A percentile compares a stretch with the other conserved stretches of the same genome.
These are phyloP conservation scores for Dicrostonyx torquatus DNA, from an alignment of 2,797 vertebrate genomes.

Conservation along the genomic window DNA sequence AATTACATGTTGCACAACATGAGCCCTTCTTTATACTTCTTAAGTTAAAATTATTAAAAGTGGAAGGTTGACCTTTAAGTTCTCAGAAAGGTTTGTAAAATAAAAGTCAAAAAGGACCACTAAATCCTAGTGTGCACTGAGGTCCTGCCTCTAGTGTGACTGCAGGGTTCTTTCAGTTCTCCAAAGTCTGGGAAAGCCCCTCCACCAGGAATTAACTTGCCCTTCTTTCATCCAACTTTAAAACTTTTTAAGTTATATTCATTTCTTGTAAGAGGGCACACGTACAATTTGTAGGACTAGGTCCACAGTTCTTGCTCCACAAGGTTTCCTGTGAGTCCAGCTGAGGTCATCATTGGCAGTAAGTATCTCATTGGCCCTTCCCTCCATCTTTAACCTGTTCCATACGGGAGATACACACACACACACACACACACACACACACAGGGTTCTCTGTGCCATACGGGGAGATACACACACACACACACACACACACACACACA, in stretches of 20 bases:
- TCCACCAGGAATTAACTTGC: background rate
- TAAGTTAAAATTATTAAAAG: slow-evolving; percentile 53
- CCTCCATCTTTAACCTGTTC: background rate
- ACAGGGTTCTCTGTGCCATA: too few species aligned
- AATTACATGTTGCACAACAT: background rate
- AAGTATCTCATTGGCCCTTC: background rate
- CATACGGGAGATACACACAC: too few species aligned
- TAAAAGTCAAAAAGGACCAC: slow-evolving; percentile 16
- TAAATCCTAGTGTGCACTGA: background rate
- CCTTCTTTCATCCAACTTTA: background rate
- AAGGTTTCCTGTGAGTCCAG: background rate
- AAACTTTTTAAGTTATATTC: background rate
- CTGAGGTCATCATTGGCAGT: background rate
- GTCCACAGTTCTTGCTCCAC: background rate
- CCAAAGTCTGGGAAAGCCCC: background rate
- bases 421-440: too few species aligned
- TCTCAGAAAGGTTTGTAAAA: background rate
- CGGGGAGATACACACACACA: too few species aligned
- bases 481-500: too few species aligned
- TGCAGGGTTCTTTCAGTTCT: background rate
- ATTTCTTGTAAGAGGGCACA: background rate
- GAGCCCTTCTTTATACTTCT: background rate
- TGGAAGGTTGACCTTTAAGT: slow-evolving; percentile 1
- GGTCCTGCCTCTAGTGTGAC: background rate
- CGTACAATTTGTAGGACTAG: background rate